A percentile compares a stretch with the other conserved stretches of the same genome.
Conservation (phyloP, 2,113 vertebrate genomes). For the Rhynchomys soricoides region DNA sequence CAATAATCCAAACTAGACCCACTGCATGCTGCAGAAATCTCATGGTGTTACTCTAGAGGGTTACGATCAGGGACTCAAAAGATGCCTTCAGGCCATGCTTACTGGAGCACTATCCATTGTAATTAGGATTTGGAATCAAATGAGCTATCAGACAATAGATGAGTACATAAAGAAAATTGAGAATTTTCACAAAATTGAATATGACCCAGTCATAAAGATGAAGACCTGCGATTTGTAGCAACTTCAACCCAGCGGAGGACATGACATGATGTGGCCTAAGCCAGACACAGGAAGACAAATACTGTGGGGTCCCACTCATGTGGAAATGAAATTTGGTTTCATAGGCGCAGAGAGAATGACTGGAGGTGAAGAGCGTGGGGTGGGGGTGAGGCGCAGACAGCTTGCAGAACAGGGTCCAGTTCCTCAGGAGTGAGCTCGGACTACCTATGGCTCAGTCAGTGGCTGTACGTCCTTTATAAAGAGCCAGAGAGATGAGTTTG, state of each 20-base stretch:
- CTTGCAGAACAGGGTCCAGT: background rate
- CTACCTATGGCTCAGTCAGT: background rate
- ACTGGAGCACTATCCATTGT: fast-evolving
- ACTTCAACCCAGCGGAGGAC: background rate
- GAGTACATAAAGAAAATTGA: too few relatives aligned
- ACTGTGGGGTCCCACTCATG: background rate
- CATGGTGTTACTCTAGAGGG: background rate
- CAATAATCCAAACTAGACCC: background rate
- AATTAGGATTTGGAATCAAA: too few relatives aligned
- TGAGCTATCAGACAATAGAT: background rate
- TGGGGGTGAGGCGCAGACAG: background rate
- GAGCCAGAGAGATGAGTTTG: background rate
- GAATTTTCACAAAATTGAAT: background rate
- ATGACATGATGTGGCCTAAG: background rate
- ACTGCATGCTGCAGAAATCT: background rate
- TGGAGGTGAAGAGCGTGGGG: background rate
- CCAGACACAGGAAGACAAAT: background rate
- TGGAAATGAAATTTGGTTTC: background rate
- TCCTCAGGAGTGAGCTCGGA: background rate
- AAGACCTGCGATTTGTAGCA: background rate
- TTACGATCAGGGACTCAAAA: background rate
- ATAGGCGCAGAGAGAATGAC: background rate
- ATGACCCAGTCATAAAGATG: background rate
- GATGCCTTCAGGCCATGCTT: background rate
- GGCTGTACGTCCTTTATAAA: background rate